Conservation (phyloP, 2,113 vertebrate species). For the Pipa parva region DNA sequence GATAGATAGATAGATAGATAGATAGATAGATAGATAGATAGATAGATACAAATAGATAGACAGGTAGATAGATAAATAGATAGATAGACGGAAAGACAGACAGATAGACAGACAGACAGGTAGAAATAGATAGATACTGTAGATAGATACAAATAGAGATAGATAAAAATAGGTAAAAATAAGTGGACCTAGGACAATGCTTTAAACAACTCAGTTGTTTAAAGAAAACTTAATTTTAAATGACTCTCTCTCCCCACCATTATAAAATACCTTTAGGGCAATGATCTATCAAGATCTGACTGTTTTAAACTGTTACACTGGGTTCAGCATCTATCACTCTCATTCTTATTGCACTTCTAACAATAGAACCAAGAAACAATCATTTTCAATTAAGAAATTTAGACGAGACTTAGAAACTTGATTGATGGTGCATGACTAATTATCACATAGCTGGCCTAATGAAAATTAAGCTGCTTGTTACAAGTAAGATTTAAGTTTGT, state of each 20-base stretch:
- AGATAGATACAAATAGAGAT: no score
- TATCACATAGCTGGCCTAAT: slow-evolving; percentile 80
- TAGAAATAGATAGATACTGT: no score
- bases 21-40: no score
- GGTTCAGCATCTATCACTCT: slow-evolving; percentile 90
- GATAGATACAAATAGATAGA: no score
- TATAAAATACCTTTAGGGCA: slow-evolving; percentile 77
- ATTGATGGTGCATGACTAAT: slow-evolving; percentile 97
- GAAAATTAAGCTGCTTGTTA: slow-evolving; percentile 81
- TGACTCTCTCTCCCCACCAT: slow-evolving; percentile 72
- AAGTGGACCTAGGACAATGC: background rate
- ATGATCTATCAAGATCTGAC: slow-evolving; percentile 92
- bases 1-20: no score
- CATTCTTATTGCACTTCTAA: slow-evolving; percentile 74
- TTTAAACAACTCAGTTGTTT: slow-evolving; percentile 48
- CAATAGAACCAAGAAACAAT: slow-evolving; percentile 79
- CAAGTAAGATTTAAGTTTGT: slow-evolving; percentile 78
- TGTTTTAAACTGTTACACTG: slow-evolving; percentile 89
- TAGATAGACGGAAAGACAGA: no score
- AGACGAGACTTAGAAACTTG: slow-evolving; percentile 86
- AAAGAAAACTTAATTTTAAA: slow-evolving; percentile 75
- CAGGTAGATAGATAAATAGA: no score
- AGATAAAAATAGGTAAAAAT: no score
- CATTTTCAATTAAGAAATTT: slow-evolving; percentile 94
- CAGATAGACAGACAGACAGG: no score